A percentile compares a stretch with the other conserved stretches of the same genome.
phyloP scores from a whole-genome alignment of 2,888 invertebrate genomes.

The Cyclophora punctaria region DNA sequence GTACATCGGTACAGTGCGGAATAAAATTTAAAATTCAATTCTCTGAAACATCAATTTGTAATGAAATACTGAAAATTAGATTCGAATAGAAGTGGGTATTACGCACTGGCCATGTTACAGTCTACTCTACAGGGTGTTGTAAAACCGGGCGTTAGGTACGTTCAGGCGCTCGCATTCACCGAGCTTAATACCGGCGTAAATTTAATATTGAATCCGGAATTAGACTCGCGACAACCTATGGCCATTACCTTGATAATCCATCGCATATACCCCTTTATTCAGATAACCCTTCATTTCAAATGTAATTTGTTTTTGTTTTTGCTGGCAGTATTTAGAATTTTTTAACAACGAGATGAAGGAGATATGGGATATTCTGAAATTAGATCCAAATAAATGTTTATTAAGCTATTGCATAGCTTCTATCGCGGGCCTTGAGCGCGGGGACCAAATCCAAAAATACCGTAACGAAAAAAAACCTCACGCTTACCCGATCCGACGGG shows the following conservation, averaged over 20 bases:
- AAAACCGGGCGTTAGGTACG: constrained; percentile 33
- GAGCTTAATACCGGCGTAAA: constrained; percentile 21
- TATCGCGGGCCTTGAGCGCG: no score
- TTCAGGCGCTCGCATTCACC: constrained; percentile 7
- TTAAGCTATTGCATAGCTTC: no score
- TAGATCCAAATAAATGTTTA: no score
- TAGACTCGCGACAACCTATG: constrained; percentile 20
- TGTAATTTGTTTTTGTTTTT: no score
- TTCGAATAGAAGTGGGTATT: constrained; percentile 47
- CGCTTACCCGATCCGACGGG: no score
- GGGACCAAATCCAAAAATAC: no score
- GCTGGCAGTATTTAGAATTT: no score
- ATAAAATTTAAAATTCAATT: constrained; percentile 5
- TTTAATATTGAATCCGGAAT: constrained; percentile 27
- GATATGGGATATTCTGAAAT: no score
- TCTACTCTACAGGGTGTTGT: constrained; percentile 46
- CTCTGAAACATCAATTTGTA: constrained; percentile 12
- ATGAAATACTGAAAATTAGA: constrained; percentile 33
- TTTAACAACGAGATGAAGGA: no score
- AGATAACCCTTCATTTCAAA: no score
- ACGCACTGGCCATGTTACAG: constrained; percentile 24
- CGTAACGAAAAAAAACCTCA: no score
- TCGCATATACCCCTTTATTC: no score
- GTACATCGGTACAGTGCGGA: neutral
- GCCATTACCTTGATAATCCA: constrained; percentile 8